Evolutionary conservation across 2,113 vertebrate species (phyloP).

Genomic region (Balaenoptera acutorostrata): DNA sequence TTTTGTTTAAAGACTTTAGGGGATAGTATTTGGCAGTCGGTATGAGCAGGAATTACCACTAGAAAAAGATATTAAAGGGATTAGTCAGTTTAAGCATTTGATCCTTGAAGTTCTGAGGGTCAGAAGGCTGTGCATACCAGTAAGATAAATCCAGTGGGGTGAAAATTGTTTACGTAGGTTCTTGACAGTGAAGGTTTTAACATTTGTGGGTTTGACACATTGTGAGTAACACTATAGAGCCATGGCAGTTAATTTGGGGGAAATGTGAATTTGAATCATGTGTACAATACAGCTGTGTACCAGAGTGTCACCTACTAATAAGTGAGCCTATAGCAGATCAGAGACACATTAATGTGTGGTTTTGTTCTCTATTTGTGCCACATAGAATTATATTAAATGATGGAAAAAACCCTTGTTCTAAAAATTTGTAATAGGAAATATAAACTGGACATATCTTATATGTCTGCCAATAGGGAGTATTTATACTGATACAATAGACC

Average conservation of each 20-base stretch:
- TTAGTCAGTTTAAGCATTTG: not conserved
- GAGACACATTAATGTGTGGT: not conserved
- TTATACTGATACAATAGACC: not conserved
- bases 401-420: not conserved
- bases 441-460: not conserved
- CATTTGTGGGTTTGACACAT: not conserved
- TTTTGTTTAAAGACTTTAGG: not conserved
- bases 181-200: not conserved
- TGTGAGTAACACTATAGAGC: not conserved
- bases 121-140: not conserved
- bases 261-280: not conserved
- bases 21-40: not conserved
- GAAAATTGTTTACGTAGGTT: not conserved
- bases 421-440: not conserved
- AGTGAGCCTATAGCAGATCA: not conserved
- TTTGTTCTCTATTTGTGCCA: not conserved
- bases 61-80: not conserved
- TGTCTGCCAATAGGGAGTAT: not conserved
- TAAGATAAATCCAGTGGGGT: not conserved
- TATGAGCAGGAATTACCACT: not conserved
- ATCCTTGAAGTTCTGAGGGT: not conserved
- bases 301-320: not conserved
- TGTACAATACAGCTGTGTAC: not conserved
- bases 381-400: not conserved
- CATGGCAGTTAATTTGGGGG: not conserved